phyloP scores from a whole-genome alignment of 2,797 vertebrate genomes.

The Sebastolobus alascanus region DNA sequence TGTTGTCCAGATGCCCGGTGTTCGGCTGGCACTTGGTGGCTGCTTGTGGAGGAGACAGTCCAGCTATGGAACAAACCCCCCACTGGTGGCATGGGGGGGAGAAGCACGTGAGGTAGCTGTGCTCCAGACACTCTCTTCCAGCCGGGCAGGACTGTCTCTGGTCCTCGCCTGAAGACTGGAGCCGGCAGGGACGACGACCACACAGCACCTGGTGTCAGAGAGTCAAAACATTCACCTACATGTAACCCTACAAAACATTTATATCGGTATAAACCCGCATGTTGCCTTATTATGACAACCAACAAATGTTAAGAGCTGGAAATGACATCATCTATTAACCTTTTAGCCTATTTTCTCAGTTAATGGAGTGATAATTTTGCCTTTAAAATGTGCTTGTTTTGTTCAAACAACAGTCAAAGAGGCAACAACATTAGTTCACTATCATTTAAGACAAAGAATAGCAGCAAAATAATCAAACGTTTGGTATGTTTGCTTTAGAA shows the following conservation, averaged over 20 bases:
- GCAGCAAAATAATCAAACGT: neutral
- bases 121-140: slow-evolving; percentile 89
- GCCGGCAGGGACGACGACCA: slow-evolving; percentile 90
- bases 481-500: neutral
- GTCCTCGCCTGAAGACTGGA: slow-evolving; percentile 60
- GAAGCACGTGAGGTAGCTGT: slow-evolving; percentile 91
- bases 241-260: neutral
- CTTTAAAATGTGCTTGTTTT: neutral
- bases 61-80: slow-evolving; percentile 91
- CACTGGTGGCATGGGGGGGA: slow-evolving; percentile 91
- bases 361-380: neutral
- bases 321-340: neutral
- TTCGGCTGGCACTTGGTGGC: slow-evolving; percentile 92
- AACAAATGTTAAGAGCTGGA: neutral
- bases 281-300: neutral
- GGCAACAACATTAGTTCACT: neutral
- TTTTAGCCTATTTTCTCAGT: neutral
- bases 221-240: neutral
- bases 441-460: neutral
- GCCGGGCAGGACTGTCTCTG: slow-evolving; percentile 86
- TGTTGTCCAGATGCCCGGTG: slow-evolving; percentile 92
- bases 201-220: slow-evolving; percentile 90
- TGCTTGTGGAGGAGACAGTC: slow-evolving; percentile 72
- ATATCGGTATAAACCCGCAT: neutral
- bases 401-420: neutral